phyloP scores from a whole-genome alignment of 2,113 vertebrate species.

The Turnix velox region DNA sequence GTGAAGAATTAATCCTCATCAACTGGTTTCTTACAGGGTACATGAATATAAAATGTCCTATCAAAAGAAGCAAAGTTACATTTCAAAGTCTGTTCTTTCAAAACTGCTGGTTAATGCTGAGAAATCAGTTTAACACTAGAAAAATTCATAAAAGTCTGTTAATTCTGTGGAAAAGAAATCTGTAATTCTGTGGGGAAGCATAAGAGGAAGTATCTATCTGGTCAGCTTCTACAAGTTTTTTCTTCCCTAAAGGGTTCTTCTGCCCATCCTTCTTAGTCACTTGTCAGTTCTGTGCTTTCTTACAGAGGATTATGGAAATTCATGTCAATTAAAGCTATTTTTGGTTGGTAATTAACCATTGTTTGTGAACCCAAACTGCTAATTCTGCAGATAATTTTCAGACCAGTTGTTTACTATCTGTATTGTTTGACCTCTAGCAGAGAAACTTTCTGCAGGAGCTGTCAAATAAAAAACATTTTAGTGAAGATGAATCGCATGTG shows the following conservation, averaged over 20 bases:
- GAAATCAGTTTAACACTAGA: conserved; percentile 4
- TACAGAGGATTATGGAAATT: neutral
- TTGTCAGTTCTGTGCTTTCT: neutral
- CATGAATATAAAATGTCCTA: neutral
- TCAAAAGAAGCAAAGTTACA: neutral
- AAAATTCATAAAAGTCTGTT: neutral
- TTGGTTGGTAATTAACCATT: neutral
- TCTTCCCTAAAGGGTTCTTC: conserved; percentile 8
- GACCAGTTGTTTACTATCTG: neutral
- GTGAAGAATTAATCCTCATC: neutral
- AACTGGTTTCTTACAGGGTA: neutral
- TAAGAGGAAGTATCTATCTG: neutral
- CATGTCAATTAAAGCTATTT: neutral
- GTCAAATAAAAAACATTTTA: neutral
- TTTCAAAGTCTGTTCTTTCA: neutral
- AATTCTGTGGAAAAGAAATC: conserved; percentile 6
- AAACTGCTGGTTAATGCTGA: neutral
- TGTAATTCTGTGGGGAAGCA: neutral
- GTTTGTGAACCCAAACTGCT: neutral
- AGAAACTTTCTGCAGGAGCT: neutral
- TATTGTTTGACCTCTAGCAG: neutral
- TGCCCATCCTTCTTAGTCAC: neutral
- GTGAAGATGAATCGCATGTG: neutral
- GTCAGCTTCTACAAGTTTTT: neutral
- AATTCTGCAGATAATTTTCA: neutral